Evolutionary conservation across 2,113 vertebrate genomes (phyloP).

Genomic region (Poeciliopsis turrubarensis): DNA sequence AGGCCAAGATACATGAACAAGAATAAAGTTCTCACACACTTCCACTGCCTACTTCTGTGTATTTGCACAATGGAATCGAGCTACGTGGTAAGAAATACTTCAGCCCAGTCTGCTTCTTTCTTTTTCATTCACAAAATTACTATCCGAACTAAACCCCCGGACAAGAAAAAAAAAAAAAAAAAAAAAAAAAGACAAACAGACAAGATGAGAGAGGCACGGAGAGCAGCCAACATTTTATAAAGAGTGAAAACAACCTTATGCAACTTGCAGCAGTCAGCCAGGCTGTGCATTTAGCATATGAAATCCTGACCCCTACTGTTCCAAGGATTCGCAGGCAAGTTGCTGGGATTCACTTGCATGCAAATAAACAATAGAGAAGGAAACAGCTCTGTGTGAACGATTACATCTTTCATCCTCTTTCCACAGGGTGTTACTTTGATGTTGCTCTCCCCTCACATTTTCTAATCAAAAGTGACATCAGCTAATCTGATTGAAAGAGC

Average conservation of each 20-base stretch:
- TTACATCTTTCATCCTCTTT: not conserved
- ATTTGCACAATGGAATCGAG: not conserved
- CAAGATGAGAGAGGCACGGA: not conserved
- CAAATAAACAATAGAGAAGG: conserved; percentile 26
- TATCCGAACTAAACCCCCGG: not conserved
- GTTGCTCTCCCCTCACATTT: not conserved
- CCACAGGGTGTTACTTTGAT: conserved; percentile 1
- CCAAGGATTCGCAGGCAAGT: conserved; percentile 11
- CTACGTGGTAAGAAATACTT: conserved; percentile 17
- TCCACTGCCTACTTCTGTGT: conserved; percentile 2
- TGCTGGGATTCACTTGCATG: conserved; percentile 8
- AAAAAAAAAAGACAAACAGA: conserved; percentile 10
- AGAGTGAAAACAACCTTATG: not conserved
- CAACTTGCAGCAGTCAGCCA: conserved; percentile 5
- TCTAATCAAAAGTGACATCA: conserved; percentile 17
- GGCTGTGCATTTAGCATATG: conserved; percentile 38
- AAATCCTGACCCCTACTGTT: conserved; percentile 82
- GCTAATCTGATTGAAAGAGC: conserved; percentile 12
- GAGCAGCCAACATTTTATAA: conserved; percentile 1
- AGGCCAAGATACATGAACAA: conserved; percentile 9
- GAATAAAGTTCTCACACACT: conserved; percentile 25
- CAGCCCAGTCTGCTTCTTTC: conserved; percentile 1
- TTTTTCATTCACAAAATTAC: conserved; percentile 28
- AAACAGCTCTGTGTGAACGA: not conserved
- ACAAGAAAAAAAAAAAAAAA: conserved; percentile 10